phyloP scores from a whole-genome alignment of 2,888 invertebrate genomes.

The Amiota mariae region DNA sequence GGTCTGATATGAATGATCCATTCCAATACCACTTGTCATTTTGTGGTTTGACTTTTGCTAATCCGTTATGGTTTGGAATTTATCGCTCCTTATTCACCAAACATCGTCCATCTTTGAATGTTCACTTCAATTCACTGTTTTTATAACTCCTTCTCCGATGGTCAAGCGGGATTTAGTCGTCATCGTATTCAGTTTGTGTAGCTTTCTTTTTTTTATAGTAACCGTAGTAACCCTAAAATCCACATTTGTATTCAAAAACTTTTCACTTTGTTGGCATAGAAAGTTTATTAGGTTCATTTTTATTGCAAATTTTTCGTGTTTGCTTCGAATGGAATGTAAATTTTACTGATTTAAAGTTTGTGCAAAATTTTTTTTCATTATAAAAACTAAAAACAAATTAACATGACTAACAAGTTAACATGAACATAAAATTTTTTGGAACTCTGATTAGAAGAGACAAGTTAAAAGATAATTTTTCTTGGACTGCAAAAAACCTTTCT shows the following conservation, averaged over 20 bases:
- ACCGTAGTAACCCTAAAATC: slow-evolving; percentile 16
- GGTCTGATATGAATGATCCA: neutral
- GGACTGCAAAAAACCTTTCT: too few relatives aligned
- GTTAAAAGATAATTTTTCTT: too few relatives aligned
- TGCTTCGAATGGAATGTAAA: neutral
- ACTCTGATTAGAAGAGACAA: too few relatives aligned
- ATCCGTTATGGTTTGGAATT: slow-evolving; percentile 55
- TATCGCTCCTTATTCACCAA: slow-evolving; percentile 49
- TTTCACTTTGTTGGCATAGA: slow-evolving; percentile 20
- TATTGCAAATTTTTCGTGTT: slow-evolving; percentile 19
- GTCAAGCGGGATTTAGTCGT: slow-evolving; percentile 28
- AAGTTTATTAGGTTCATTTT: slow-evolving; percentile 29
- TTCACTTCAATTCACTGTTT: neutral
- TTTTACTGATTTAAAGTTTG: neutral
- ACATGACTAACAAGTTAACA: too few relatives aligned
- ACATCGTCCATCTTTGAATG: slow-evolving; percentile 23
- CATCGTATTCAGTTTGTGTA: neutral
- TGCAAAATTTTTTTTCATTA: neutral
- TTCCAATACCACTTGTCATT: slow-evolving; percentile 26
- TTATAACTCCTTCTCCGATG: slow-evolving; percentile 11
- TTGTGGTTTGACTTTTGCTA: slow-evolving; percentile 55
- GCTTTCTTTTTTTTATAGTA: slow-evolving; percentile 11
- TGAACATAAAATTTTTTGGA: too few relatives aligned
- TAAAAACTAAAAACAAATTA: too few relatives aligned
- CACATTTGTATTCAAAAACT: slow-evolving; percentile 34